phyloP scores from a whole-genome alignment of 2,888 invertebrate species.

The Zele albiditarsus region DNA sequence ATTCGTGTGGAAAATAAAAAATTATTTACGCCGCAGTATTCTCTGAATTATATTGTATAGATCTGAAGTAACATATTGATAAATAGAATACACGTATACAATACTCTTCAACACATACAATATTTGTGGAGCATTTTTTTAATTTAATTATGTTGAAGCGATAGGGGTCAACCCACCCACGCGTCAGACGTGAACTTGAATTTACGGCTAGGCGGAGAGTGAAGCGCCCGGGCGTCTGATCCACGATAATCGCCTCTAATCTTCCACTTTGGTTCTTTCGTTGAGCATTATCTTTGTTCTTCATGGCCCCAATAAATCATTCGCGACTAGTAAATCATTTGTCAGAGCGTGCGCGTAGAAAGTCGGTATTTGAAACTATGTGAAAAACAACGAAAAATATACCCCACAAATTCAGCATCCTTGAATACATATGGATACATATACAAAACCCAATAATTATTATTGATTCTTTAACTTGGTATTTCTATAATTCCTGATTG shows the following conservation, averaged over 20 bases:
- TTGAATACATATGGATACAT: background rate
- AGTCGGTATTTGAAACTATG: conserved; percentile 55
- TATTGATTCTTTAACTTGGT: background rate
- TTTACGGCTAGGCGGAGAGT: conserved; percentile 63
- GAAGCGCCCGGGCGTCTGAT: conserved; percentile 62
- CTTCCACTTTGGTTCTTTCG: conserved; percentile 71
- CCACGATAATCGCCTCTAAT: conserved; percentile 72
- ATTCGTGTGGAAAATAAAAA: background rate
- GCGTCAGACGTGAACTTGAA: conserved; percentile 63
- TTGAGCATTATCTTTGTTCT: conserved; percentile 47
- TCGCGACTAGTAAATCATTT: conserved; percentile 62
- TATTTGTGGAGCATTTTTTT: conserved; percentile 41
- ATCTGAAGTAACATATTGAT: no score
- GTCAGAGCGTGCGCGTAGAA: conserved; percentile 55
- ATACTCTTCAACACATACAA: no score
- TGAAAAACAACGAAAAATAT: conserved; percentile 14
- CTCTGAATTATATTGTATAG: no score
- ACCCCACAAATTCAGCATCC: background rate
- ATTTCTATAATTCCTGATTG: no score
- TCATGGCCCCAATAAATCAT: conserved; percentile 65
- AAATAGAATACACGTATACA: no score
- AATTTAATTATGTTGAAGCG: conserved; percentile 59
- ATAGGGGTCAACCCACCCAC: conserved; percentile 66
- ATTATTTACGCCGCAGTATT: background rate
- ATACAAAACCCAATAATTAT: no score